Evolutionary conservation across 2,888 invertebrate genomes (phyloP).

Genomic region (Bruchidius siliquastri): DNA sequence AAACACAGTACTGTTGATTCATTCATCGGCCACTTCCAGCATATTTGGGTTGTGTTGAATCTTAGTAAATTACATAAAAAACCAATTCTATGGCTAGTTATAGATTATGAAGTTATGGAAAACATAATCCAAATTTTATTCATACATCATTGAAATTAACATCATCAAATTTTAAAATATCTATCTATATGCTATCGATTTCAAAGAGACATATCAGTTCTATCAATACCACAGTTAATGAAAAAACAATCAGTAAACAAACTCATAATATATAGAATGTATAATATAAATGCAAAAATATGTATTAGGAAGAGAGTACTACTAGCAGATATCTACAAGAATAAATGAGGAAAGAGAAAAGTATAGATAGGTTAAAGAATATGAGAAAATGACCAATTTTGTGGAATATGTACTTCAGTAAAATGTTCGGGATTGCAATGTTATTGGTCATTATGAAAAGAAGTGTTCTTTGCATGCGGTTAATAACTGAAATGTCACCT

Average conservation of each 20-base stretch:
- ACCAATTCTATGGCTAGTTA: conserved; percentile 16
- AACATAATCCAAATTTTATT: no score
- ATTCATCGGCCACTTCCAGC: no score
- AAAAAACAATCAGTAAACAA: conserved; percentile 29
- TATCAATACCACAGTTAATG: conserved; percentile 3
- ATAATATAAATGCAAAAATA: conserved; percentile 6
- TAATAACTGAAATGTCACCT: neutral
- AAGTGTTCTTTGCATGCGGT: conserved; percentile 7
- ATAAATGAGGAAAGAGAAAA: conserved; percentile 11
- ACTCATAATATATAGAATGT: conserved; percentile 13
- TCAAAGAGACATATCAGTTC: no score
- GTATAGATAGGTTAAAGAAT: conserved; percentile 11
- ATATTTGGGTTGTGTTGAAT: no score
- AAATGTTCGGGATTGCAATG: conserved; percentile 32
- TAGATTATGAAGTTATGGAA: no score
- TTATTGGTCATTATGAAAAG: conserved; percentile 20
- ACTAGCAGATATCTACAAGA: conserved; percentile 19
- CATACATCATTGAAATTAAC: no score
- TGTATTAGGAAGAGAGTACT: conserved; percentile 10
- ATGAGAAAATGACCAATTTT: conserved; percentile 14
- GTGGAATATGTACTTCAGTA: conserved; percentile 29
- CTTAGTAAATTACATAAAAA: no score
- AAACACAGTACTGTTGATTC: no score
- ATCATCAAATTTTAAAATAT: no score
- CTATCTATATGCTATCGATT: no score